phyloP scores from a whole-genome alignment of 1,140 invertebrate species.

The Psilanteris sp. region DNA sequence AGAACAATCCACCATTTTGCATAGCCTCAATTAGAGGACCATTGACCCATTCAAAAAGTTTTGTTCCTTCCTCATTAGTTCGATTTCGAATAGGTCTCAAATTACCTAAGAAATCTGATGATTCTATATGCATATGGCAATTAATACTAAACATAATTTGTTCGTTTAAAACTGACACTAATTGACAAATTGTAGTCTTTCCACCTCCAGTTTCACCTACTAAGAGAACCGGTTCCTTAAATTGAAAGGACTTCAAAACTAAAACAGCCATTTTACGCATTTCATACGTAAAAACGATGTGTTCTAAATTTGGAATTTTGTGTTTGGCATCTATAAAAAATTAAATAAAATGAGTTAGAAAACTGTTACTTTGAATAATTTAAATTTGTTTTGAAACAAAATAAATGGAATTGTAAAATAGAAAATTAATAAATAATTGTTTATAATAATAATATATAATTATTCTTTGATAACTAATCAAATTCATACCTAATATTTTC shows the following conservation, averaged over 20 bases:
- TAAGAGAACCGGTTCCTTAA: slow-evolving; percentile 95
- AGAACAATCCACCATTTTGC: slow-evolving; percentile 91
- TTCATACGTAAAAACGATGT: slow-evolving; percentile 96
- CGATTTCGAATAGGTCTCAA: slow-evolving; percentile 92
- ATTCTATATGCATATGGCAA: slow-evolving; percentile 99
- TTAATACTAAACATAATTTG: slow-evolving; percentile 90
- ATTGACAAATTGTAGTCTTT: slow-evolving; percentile 98
- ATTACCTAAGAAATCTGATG: slow-evolving; percentile 97
- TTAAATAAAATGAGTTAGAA: too few relatives aligned
- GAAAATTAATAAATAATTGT: too few relatives aligned
- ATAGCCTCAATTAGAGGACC: slow-evolving; percentile 96
- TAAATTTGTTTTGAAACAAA: too few relatives aligned
- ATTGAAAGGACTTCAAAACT: slow-evolving; percentile 92
- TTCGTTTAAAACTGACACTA: slow-evolving; percentile 86
- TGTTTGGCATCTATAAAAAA: slow-evolving; percentile 77
- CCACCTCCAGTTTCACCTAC: slow-evolving; percentile 99
- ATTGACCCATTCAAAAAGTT: slow-evolving; percentile 98
- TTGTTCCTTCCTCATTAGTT: slow-evolving; percentile 78
- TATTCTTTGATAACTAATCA: too few relatives aligned
- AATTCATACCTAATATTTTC: slow-evolving; percentile 76
- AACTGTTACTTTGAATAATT: too few relatives aligned
- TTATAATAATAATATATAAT: too few relatives aligned
- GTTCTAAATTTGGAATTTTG: slow-evolving; percentile 82
- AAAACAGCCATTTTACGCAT: slow-evolving; percentile 96
- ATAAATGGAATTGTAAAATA: too few relatives aligned